A percentile compares a stretch with the other conserved stretches of the same genome.
Evolutionary conservation across 2,797 vertebrate species (phyloP).

Genomic region (Decapterus maruadsi): DNA sequence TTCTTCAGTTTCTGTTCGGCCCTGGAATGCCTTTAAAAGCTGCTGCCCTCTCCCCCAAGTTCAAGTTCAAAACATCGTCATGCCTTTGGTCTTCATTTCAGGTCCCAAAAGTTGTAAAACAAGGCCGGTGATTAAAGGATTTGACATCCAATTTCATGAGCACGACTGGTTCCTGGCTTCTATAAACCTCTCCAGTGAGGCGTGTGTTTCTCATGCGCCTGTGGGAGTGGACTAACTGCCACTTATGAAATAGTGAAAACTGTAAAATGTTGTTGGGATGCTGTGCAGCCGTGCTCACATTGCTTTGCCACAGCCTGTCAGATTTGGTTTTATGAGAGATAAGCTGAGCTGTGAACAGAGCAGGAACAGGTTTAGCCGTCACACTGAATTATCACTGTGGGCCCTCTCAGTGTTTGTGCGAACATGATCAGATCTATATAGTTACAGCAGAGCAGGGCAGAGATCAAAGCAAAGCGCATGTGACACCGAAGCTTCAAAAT

Average conservation of each 20-base stretch:
- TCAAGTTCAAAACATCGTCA: slow-evolving; percentile 38
- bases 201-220: neutral
- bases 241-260: slow-evolving; percentile 9
- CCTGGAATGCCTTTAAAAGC: slow-evolving; percentile 49
- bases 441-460: neutral
- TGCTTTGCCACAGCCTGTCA: slow-evolving; percentile 32
- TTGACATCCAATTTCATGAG: slow-evolving; percentile 32
- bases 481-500: slow-evolving; percentile 14
- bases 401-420: neutral
- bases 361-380: slow-evolving; percentile 49
- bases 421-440: slow-evolving; percentile 23
- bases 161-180: slow-evolving; percentile 32
- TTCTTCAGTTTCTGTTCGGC: slow-evolving; percentile 41
- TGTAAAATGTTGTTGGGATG: neutral
- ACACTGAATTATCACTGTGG: slow-evolving; percentile 20
- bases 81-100: slow-evolving; percentile 30
- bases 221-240: slow-evolving; percentile 7
- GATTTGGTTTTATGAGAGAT: slow-evolving; percentile 19
- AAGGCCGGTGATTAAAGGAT: slow-evolving; percentile 58
- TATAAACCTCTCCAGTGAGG: slow-evolving; percentile 34
- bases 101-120: slow-evolving; percentile 56
- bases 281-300: neutral
- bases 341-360: slow-evolving; percentile 19
- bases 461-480: slow-evolving; percentile 12
- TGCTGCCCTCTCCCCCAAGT: slow-evolving; percentile 34